Evolutionary conservation across 2,797 vertebrate genomes (phyloP), one percentile per base, ranked within the genome.

Genomic region (Coregonus suidteri): DNA sequence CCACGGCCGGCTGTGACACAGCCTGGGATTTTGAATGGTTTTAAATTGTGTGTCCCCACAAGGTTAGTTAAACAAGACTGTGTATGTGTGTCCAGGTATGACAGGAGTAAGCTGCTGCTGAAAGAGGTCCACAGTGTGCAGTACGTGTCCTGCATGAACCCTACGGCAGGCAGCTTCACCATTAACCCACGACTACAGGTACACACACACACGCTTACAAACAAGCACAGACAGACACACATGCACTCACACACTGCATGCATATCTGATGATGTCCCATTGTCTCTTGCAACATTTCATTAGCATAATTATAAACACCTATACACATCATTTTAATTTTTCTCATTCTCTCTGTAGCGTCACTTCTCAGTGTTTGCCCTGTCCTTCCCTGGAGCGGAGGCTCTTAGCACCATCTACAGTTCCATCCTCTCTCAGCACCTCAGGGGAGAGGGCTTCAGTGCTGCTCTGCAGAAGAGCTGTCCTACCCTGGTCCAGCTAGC

Each of bases 181-280:
- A 96, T 99, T 88, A 99, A 98, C 92, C 96, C 97, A 34, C 92
- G 97, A 3, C 94, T 99, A 75, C 98, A 99, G 96, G 97, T 98
- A 94, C 30, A 75, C 7, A 71, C 51, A 35, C 69, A 35, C 76
- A 52, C 25, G 34, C 75, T 20, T 41, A 75, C 9, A 54, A 30
- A 54, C 64, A 67, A 30, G 14, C 64, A 53, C 20, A 34, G 41
- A 52, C 6, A 53, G 11, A 75, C 65, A 31, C 16, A 35, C 5
- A 54, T 37, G n/a, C 54, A 64, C 56, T 62, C 15, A 64, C 52
- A 56, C 54, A 35, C 73, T 31, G 18, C 73, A 59, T n/a, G 51
- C 73, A 64, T 4, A 47, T 47, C 41, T 47, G 11, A 47, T 47
- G 41, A 13, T 47, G 41, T 47, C 3, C 41, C 41, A 20, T 62